Percentiles rank a stretch among this genome's conserved stretches.
phyloP scores from a whole-genome alignment of 2,797 vertebrate species.

The Echeneis naucrates region DNA sequence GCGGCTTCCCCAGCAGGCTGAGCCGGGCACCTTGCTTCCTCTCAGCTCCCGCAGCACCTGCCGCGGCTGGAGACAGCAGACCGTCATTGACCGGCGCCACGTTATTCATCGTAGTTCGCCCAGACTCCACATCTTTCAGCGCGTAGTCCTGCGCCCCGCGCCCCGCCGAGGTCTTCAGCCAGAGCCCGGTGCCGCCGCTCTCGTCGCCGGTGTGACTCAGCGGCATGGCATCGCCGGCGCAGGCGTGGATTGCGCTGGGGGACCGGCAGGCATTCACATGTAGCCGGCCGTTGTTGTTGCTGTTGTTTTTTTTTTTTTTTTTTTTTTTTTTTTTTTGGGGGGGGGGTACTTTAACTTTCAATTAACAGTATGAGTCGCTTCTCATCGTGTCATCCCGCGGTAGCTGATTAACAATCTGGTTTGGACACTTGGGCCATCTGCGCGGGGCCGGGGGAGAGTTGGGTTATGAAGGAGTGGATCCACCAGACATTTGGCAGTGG shows the following conservation, averaged over 20 bases:
- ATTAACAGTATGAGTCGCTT: background rate
- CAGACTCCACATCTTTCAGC: slow-evolving; percentile 94
- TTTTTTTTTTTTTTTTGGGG: too few relatives aligned
- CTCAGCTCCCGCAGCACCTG: slow-evolving; percentile 83
- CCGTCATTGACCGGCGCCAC: slow-evolving; percentile 82
- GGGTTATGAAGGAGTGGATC: slow-evolving; percentile 85
- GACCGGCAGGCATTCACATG: slow-evolving; percentile 77
- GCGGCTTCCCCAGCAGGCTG: slow-evolving; percentile 96
- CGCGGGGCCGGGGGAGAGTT: slow-evolving; percentile 66
- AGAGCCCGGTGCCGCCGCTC: slow-evolving; percentile 88
- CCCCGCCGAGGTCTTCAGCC: slow-evolving; percentile 87
- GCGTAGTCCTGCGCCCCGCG: slow-evolving; percentile 83
- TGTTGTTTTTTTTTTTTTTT: too few relatives aligned
- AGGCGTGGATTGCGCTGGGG: slow-evolving; percentile 69
- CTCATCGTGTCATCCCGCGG: slow-evolving; percentile 20
- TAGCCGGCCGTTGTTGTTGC: too few relatives aligned
- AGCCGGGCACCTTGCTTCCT: slow-evolving; percentile 94
- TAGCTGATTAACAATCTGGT: slow-evolving; percentile 33
- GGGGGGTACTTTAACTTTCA: slow-evolving; percentile 33
- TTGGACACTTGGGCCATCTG: slow-evolving; percentile 76
- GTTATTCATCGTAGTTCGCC: slow-evolving; percentile 87
- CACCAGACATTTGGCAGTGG: slow-evolving; percentile 75
- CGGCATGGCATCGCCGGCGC: slow-evolving; percentile 94
- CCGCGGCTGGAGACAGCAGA: slow-evolving; percentile 75
- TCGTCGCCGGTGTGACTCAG: slow-evolving; percentile 92